Evolutionary conservation across 23 tunicate genomes (phyloP), one percentile per base, ranked within the genome.

Genomic region (Halocynthia roretzi): DNA sequence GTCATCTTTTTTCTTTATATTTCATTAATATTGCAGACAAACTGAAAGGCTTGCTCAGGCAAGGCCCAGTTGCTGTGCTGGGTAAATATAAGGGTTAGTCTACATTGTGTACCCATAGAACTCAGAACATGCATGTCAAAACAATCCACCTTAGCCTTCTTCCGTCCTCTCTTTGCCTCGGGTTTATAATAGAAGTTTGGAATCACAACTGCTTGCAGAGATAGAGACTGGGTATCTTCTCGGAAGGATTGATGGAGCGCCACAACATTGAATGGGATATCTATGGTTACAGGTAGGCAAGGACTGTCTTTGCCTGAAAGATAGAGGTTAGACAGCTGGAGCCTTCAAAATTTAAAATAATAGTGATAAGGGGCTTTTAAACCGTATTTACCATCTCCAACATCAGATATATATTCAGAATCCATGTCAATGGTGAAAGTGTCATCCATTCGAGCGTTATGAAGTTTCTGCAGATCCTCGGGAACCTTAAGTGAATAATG

Each of bases 201-300:
- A 17, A 88, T 71, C 5, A 88, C 76, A 8, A 88, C 52, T 0
- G 84, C 95, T 52, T 74, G 61, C 48, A 76, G 53, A 7, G 81
- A 82, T 5, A 88, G 56, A 14, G 84, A 70, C 51, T 88, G 87
- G 10, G 84, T 77, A 40, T 88, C 95, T 71, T 88, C 95, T 51
- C 80, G 95, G 87, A 87, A 88, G 0, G 62, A 77, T 56, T 88
- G 95, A 73, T 88, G 86, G 6, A 88, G 61, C 7, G 95, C 79
- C 10, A 83, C 84, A 64, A 88, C 95, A 55, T 88, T 88, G 78
- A 88, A 88, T 49, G 95, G 95, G 50, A 88, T 82, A 61, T 83
- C 87, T 7, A 88, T 57, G 7, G 58, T 31, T 53, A 61, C 68
- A 7, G 77, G 81, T 44, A 57, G 58, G 18, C 23, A 11, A 11